Conservation (phyloP, 2,797 vertebrate genomes). For the Phrynocephalus forsythii region DNA sequence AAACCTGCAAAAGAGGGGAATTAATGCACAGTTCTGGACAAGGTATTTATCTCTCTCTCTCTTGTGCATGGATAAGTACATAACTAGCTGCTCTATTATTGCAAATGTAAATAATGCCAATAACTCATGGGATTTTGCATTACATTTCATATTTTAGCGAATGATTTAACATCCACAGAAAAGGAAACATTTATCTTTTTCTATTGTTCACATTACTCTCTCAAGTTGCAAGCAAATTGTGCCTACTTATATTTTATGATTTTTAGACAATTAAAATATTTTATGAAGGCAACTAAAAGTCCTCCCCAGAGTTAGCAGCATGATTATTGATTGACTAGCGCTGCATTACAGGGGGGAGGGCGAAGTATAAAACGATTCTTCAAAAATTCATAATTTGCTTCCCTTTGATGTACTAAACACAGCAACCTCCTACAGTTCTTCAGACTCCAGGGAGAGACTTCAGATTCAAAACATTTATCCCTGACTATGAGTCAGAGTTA, state of each 20-base stretch:
- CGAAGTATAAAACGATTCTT: conserved; percentile 50
- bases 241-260: conserved; percentile 74
- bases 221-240: conserved; percentile 70
- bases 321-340: conserved; percentile 70
- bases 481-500: conserved; percentile 44
- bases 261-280: conserved; percentile 78
- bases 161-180: conserved; percentile 66
- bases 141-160: conserved; percentile 70
- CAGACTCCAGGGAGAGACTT: conserved; percentile 29
- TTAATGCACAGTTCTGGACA: conserved; percentile 62
- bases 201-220: conserved; percentile 73
- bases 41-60: conserved; percentile 60
- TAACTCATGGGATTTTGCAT: conserved; percentile 66
- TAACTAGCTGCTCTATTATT: conserved; percentile 72
- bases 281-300: conserved; percentile 75
- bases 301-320: conserved; percentile 68
- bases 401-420: conserved; percentile 50
- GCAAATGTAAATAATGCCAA: conserved; percentile 70
- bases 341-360: conserved; percentile 39
- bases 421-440: conserved; percentile 29
- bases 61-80: conserved; percentile 62
- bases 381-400: conserved; percentile 67
- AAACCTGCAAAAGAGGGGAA: conserved; percentile 60
- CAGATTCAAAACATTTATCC: conserved; percentile 55
- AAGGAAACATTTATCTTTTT: conserved; percentile 68